Evolutionary conservation across 2,888 invertebrate genomes (phyloP).

Genomic region (Leptinotarsa rubiginosa): DNA sequence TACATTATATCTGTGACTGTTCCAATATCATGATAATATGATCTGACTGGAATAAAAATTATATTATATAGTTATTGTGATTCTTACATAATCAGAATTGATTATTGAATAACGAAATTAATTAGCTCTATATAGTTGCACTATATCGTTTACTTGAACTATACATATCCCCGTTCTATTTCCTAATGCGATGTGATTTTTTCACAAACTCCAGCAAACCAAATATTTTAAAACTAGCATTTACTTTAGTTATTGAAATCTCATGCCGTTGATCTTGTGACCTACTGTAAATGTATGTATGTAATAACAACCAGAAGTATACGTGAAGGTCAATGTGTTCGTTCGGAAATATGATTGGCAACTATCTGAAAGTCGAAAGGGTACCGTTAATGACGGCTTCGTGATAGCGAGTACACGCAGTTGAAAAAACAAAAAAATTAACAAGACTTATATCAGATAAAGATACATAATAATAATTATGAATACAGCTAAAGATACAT

Average conservation of each 20-base stretch:
- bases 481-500: background rate
- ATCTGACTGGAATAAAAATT: too few species aligned
- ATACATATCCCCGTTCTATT: too few species aligned
- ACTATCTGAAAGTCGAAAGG: constrained; percentile 18
- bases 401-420: background rate
- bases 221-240: background rate
- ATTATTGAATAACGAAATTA: too few species aligned
- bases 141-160: too few species aligned
- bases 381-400: background rate
- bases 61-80: too few species aligned
- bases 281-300: background rate
- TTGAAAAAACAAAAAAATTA: background rate
- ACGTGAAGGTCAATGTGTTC: constrained; percentile 6
- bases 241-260: background rate
- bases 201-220: too few species aligned
- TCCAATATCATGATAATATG: too few species aligned
- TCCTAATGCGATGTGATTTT: too few species aligned
- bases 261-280: background rate
- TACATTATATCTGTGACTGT: too few species aligned
- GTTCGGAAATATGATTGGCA: constrained; percentile 1
- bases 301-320: background rate
- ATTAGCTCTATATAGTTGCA: too few species aligned
- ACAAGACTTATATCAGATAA: background rate
- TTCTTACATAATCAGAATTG: too few species aligned
- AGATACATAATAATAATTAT: background rate